Base-by-base conservation (phyloP, 2,797 vertebrate genomes). In the Leuciscus waleckii region DNA sequence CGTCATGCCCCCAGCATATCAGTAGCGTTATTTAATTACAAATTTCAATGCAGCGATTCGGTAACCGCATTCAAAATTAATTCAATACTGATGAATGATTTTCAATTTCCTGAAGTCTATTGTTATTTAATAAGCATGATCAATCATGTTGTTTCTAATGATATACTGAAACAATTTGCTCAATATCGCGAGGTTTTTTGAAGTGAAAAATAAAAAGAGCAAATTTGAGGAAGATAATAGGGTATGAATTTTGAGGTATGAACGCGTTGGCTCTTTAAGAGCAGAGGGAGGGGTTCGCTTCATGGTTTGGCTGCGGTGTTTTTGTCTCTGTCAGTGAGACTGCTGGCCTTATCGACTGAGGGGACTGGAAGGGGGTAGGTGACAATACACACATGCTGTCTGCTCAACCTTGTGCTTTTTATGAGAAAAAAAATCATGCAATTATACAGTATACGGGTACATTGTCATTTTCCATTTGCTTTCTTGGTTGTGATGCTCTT, bases 261-360 rank as follows among this genome's bases (percentile, higher is more conserved):
- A 16, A 13, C 58, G 19, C 79, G 90, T 92, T 93, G 94, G 89
- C 93, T 93, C 95, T 96, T 96, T 96, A 96, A 96, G 93, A 93
- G 83, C 67, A 56, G 89, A 84, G 84, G 90, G 90, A 81, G 90
- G 88, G 88, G 43, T 35, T 78, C 85, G 87, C 77, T 61, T 85
- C 91, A 91, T 90, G 92, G 92, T 92, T 93, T 71, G 93, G 92
- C 91, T 94, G 95, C 95, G 85, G 94, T 95, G 95, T 95, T 95
- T 94, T 94, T 94, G 93, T 95, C 90, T 90, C 86, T 92, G 94
- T 94, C 95, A 95, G 92, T 93, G 94, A 92, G 93, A 91, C 92
- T 91, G 90, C 91, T 90, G 93, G 93, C 92, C 94, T 93, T 91
- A 90, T 90, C 88, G 91, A 90, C 90, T 83, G 91, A 89, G 87